phyloP scores from a whole-genome alignment of 2,113 vertebrate genomes.

The Ptilorrhoa leucosticta region DNA sequence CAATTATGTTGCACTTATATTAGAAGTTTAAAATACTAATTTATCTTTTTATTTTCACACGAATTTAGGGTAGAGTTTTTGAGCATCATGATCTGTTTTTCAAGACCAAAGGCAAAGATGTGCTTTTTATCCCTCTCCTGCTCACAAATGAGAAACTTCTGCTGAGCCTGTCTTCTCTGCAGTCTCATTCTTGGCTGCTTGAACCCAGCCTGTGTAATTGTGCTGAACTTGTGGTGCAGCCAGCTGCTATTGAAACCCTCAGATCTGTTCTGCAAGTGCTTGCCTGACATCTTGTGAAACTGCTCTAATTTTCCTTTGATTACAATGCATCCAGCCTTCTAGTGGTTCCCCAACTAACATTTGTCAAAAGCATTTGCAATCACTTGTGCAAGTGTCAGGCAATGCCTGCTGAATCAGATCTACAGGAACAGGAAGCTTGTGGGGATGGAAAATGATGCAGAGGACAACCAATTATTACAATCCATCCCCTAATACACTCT shows the following conservation, averaged over 20 bases:
- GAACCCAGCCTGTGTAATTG: conserved; percentile 11
- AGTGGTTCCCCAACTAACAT: conserved; percentile 83
- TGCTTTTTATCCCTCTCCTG: not conserved
- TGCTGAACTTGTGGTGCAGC: conserved; percentile 28
- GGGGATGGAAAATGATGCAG: not conserved
- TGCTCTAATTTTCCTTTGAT: conserved; percentile 76
- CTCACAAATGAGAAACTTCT: conserved; percentile 1
- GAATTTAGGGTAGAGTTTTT: not conserved
- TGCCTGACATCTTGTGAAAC: conserved; percentile 76
- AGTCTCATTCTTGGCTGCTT: conserved; percentile 44
- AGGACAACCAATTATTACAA: not conserved
- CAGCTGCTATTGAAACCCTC: conserved; percentile 50
- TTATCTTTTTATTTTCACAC: not conserved
- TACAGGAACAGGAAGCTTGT: not conserved
- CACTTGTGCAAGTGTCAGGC: conserved; percentile 58
- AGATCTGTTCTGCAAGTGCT: conserved; percentile 54
- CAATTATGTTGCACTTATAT: not conserved
- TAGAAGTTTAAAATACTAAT: not conserved
- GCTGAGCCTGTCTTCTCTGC: conserved; percentile 39
- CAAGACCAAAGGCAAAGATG: not conserved
- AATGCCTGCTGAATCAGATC: conserved; percentile 39
- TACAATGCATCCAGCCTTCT: conserved; percentile 71
- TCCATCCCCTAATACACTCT: conserved; percentile 55
- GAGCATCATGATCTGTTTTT: not conserved
- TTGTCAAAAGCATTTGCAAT: conserved; percentile 78